Conservation (phyloP, 1,140 invertebrate species). For the Metopolophium dirhodum region DNA sequence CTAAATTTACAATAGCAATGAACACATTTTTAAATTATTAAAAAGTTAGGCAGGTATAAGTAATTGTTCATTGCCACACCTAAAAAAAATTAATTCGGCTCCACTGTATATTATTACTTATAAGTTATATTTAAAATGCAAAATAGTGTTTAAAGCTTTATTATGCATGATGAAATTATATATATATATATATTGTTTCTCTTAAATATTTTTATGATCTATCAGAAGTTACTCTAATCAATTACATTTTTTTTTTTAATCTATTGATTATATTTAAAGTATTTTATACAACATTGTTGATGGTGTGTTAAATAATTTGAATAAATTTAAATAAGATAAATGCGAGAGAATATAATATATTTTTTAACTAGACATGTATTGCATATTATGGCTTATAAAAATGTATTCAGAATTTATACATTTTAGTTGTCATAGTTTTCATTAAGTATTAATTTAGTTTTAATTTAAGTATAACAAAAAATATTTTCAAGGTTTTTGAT, state of each 20-base stretch:
- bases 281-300: neutral
- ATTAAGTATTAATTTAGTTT: neutral
- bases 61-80: too few relatives aligned
- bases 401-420: neutral
- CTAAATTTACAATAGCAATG: too few relatives aligned
- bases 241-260: neutral
- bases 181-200: too few relatives aligned
- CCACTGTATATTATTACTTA: too few relatives aligned
- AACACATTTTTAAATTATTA: too few relatives aligned
- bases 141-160: too few relatives aligned
- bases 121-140: too few relatives aligned
- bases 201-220: neutral
- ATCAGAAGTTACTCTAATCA: neutral
- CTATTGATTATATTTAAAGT: neutral
- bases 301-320: neutral
- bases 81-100: too few relatives aligned
- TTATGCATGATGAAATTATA: neutral
- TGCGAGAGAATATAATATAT: neutral
- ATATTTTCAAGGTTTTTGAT: too few relatives aligned
- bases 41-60: too few relatives aligned
- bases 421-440: neutral
- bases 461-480: too few relatives aligned
- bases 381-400: neutral
- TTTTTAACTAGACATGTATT: neutral
- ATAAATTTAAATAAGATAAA: neutral